phyloP scores from a whole-genome alignment of 1,140 invertebrate species.

The Drosophila simulans region DNA sequence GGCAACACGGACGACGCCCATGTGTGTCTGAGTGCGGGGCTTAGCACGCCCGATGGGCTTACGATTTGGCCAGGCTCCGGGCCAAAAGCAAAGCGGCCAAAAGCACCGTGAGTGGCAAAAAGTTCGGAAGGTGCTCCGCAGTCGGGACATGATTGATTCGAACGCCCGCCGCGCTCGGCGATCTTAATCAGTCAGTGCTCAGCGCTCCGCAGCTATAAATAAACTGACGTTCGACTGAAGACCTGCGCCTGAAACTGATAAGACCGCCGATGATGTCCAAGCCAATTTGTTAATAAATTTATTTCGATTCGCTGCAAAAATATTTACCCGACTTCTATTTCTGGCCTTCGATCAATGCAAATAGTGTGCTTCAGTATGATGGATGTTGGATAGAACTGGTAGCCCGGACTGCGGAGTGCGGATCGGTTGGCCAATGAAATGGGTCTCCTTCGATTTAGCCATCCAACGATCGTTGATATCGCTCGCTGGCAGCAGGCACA shows the following conservation, averaged over 20 bases:
- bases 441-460: constrained; percentile 21
- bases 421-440: constrained; percentile 40
- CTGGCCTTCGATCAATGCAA: constrained; percentile 50
- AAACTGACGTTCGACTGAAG: constrained; percentile 49
- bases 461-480: constrained; percentile 31
- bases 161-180: constrained; percentile 12
- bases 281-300: constrained; percentile 67
- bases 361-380: constrained; percentile 54
- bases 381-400: constrained; percentile 40
- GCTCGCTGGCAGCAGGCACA: constrained; percentile 51
- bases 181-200: constrained; percentile 55
- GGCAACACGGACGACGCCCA: constrained; percentile 16
- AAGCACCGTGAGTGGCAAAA: constrained; percentile 13
- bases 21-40: constrained; percentile 51
- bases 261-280: constrained; percentile 49
- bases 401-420: neutral
- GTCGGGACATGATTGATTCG: constrained; percentile 68
- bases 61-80: constrained; percentile 10
- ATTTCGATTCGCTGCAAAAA: constrained; percentile 47
- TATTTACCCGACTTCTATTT: constrained; percentile 20
- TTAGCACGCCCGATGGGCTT: constrained; percentile 38
- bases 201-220: constrained; percentile 59
- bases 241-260: constrained; percentile 43
- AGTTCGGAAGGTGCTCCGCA: neutral
- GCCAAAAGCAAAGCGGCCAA: constrained; percentile 8